Base-by-base conservation (phyloP, 2,888 invertebrate genomes). In the Drosophila nr. perissopoda region DNA sequence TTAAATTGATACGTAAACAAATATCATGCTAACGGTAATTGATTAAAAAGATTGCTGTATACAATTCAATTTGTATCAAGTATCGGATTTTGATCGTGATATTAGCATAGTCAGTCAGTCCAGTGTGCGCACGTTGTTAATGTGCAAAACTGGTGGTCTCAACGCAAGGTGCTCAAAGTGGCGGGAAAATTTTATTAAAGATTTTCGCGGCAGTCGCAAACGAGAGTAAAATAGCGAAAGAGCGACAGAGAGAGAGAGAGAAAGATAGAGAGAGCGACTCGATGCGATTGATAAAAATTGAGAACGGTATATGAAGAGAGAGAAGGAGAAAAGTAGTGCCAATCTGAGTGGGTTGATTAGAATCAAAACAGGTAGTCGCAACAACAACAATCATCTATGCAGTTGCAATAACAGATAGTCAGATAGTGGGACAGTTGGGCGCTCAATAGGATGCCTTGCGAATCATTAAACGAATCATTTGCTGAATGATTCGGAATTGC, bases 61-160 rank as follows among this genome's bases (percentile, higher is more conserved):
- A 7, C 2, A 13, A 21, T 21, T 21, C 7, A 45, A 11, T n/a
- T n/a, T 40, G 1, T 0, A 10, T n/a, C 10, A 8, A n/a, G 21
- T 45, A 45, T 45, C 45, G 16, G 45, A 45, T 59, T 36, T 27
- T 62, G n/a, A 18, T 36, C 21, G 4, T 21, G 8, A 16, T n/a
- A 27, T n/a, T 38, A 0, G 13, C 33, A 18, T 38, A 11, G 16
- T 25, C 25, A 7, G 29, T 54, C 1, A 13, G 13, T 11, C 71
- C 85, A 89, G 82, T 76, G 85, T 86, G 83, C 85, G 88, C 89
- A 86, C 85, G 90, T 86, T 89, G 87, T 85, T 80, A 68, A 75
- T 82, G 82, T 78, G 81, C 74, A 49, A 83, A 89, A 78, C 60
- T 75, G 77, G 61, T 65, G 76, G 78, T 76, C 71, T 75, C 66